Conservation (phyloP, 2,797 vertebrate species). For the Pipistrellus pipistrellus region DNA sequence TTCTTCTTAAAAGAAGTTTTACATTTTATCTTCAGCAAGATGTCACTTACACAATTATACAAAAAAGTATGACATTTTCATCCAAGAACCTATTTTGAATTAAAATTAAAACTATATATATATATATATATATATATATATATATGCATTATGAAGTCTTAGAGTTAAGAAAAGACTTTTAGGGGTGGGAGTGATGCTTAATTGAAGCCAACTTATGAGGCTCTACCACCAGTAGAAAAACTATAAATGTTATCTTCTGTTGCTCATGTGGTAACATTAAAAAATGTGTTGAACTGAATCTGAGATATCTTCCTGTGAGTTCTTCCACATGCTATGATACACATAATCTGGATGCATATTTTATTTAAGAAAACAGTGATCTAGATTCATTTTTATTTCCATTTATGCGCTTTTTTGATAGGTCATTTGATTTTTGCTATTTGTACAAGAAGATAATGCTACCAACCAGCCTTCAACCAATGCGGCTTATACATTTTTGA, state of each 20-base stretch:
- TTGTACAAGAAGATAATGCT: neutral
- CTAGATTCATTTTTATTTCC: constrained; percentile 1
- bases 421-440: constrained; percentile 39
- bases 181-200: neutral
- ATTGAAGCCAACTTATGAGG: constrained; percentile 58
- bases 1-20: constrained; percentile 51
- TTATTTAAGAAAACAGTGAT: constrained; percentile 39
- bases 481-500: neutral
- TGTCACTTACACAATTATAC: constrained; percentile 16
- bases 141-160: constrained; percentile 6
- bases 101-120: constrained; percentile 41
- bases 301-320: constrained; percentile 41
- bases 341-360: neutral
- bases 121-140: neutral
- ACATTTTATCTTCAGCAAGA: constrained; percentile 58
- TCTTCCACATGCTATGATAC: constrained; percentile 10
- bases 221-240: constrained; percentile 15
- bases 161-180: neutral
- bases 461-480: neutral
- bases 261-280: constrained; percentile 60
- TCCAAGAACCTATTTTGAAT: constrained; percentile 64
- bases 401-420: neutral
- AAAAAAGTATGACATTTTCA: constrained; percentile 49
- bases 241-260: constrained; percentile 64
- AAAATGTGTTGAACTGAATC: constrained; percentile 44